A percentile compares a stretch with the other conserved stretches of the same genome.
Conservation (phyloP, 2,113 vertebrate genomes). For the Thomomys bottae region DNA sequence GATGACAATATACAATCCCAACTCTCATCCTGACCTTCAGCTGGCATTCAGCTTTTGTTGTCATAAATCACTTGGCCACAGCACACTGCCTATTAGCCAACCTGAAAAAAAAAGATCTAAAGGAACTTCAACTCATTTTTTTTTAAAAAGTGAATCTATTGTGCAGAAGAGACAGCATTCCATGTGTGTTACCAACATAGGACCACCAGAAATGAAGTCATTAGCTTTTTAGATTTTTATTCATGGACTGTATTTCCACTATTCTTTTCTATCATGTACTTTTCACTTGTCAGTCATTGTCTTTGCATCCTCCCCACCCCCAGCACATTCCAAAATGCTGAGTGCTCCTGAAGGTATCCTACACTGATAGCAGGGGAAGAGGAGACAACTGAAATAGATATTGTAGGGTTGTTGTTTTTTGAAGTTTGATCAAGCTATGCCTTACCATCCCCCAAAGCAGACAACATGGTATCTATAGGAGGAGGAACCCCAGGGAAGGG, state of each 20-base stretch:
- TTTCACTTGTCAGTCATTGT: background rate
- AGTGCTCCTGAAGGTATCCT: background rate
- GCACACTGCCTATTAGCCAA: background rate
- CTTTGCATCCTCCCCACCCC: background rate
- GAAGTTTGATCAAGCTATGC: background rate
- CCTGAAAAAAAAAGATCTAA: background rate
- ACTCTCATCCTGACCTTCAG: background rate
- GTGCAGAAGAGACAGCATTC: background rate
- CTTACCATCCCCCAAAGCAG: slow-evolving; percentile 21
- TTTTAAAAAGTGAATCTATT: background rate
- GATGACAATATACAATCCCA: background rate
- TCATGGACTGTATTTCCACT: background rate
- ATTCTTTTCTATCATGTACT: slow-evolving; percentile 2
- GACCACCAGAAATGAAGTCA: background rate
- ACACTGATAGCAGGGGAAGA: background rate
- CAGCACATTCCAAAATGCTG: background rate
- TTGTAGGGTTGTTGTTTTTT: background rate
- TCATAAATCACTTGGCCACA: background rate
- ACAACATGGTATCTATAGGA: background rate
- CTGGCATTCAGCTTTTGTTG: background rate
- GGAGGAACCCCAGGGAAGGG: background rate
- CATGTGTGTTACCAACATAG: slow-evolving; percentile 1
- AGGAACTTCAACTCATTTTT: background rate
- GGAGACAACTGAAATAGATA: background rate
- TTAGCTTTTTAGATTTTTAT: slow-evolving; percentile 14